Conservation (phyloP, 2,888 invertebrate species). For the Phanerotoma sp. region DNA sequence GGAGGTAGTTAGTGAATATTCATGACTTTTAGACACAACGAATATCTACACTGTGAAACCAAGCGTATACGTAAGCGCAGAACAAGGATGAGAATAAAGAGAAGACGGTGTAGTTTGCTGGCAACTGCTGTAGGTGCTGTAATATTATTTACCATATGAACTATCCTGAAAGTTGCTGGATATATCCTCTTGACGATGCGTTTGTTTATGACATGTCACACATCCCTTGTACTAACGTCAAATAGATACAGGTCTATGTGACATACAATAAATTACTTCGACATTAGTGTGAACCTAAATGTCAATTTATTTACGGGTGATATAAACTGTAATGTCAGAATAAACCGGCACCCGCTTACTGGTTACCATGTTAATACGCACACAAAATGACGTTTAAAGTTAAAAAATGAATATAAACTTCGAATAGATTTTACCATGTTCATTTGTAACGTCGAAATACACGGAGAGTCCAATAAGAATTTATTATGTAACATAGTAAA, state of each 20-base stretch:
- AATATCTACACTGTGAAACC: constrained; percentile 10
- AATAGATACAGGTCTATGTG: not conserved
- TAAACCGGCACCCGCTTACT: not conserved
- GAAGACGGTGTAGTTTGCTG: not conserved
- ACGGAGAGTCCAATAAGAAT: too few relatives aligned
- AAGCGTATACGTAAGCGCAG: constrained; percentile 1
- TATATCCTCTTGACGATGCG: constrained; percentile 3
- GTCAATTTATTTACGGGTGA: constrained; percentile 7
- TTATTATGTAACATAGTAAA: too few relatives aligned
- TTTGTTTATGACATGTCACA: not conserved
- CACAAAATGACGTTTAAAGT: too few relatives aligned
- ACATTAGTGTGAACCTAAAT: constrained; percentile 2
- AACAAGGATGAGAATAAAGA: not conserved
- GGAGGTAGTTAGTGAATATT: constrained; percentile 33
- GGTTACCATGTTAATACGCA: not conserved
- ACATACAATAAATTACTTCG: not conserved
- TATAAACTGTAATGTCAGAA: not conserved
- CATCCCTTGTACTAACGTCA: not conserved
- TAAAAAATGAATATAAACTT: too few relatives aligned
- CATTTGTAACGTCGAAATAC: too few relatives aligned
- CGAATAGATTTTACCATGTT: too few relatives aligned
- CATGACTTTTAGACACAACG: constrained; percentile 30
- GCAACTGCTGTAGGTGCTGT: constrained; percentile 21
- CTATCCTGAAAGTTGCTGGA: constrained; percentile 23
- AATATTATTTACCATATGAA: constrained; percentile 31